Evolutionary conservation across 2,888 invertebrate genomes (phyloP).

Genomic region (Branchellion lobata): DNA sequence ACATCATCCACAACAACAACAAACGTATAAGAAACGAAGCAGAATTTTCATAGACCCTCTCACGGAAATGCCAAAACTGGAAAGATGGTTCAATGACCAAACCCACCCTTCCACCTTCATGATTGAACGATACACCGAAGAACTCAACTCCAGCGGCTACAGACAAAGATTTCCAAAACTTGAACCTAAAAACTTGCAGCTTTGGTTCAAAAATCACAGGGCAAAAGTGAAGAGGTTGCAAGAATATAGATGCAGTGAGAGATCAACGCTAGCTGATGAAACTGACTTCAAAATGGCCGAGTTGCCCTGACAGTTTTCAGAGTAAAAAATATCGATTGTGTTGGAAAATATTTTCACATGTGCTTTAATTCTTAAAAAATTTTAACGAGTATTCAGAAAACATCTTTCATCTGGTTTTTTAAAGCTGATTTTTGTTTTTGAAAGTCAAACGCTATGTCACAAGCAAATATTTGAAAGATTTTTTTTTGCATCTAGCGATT

Average conservation of each 20-base stretch:
- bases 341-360: too few relatives aligned
- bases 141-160: constrained; percentile 93
- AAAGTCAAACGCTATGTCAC: too few relatives aligned
- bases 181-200: constrained; percentile 97
- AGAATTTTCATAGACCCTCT: constrained; percentile 98
- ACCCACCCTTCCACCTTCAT: constrained; percentile 97
- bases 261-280: too few relatives aligned
- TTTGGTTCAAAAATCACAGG: constrained; percentile 98
- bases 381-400: too few relatives aligned
- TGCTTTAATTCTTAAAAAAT: too few relatives aligned
- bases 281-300: too few relatives aligned
- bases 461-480: too few relatives aligned
- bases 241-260: neutral
- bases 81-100: constrained; percentile 90
- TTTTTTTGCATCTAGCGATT: too few relatives aligned
- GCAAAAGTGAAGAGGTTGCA: constrained; percentile 86
- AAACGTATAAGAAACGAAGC: constrained; percentile 79
- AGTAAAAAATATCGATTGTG: too few relatives aligned
- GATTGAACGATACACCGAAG: constrained; percentile 94
- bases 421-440: too few relatives aligned
- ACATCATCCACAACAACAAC: neutral
- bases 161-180: constrained; percentile 96
- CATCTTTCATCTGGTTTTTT: too few relatives aligned
- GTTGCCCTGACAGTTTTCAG: too few relatives aligned
- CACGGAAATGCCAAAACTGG: constrained; percentile 78